Evolutionary conservation across 2,113 vertebrate species (phyloP).

Genomic region (Chaenogobius annularis): DNA sequence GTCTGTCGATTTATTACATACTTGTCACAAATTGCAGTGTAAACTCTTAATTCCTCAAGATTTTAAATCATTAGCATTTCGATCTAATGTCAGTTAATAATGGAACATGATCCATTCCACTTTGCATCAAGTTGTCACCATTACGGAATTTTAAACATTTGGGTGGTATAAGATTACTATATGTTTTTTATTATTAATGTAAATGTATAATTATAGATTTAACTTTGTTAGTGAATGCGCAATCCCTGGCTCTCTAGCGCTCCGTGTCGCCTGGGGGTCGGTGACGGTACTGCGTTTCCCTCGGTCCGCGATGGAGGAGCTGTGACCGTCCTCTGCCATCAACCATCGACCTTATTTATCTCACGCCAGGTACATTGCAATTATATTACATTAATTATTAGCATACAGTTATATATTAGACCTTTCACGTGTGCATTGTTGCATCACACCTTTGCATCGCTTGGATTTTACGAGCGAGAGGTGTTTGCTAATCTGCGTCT

Average conservation of each 20-base stretch:
- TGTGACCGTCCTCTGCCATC: not conserved
- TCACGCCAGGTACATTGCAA: not conserved
- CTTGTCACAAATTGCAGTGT: no score
- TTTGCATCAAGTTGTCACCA: no score
- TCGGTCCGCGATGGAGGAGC: constrained; percentile 2
- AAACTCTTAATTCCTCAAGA: no score
- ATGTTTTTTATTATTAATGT: no score
- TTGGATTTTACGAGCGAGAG: not conserved
- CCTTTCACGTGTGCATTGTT: not conserved
- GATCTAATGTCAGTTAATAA: no score
- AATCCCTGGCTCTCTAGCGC: not conserved
- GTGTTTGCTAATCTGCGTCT: not conserved
- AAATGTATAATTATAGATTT: no score
- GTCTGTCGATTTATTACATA: no score
- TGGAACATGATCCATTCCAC: no score
- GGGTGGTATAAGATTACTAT: no score
- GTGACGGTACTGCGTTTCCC: not conserved
- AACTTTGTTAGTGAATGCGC: not conserved
- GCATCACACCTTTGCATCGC: not conserved
- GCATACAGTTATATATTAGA: not conserved
- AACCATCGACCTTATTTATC: not conserved
- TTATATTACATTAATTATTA: not conserved
- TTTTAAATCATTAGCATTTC: no score
- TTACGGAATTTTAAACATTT: no score
- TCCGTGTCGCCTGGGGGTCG: not conserved